Conservation (phyloP, 2,888 invertebrate genomes). For the Noctua fimbriata region DNA sequence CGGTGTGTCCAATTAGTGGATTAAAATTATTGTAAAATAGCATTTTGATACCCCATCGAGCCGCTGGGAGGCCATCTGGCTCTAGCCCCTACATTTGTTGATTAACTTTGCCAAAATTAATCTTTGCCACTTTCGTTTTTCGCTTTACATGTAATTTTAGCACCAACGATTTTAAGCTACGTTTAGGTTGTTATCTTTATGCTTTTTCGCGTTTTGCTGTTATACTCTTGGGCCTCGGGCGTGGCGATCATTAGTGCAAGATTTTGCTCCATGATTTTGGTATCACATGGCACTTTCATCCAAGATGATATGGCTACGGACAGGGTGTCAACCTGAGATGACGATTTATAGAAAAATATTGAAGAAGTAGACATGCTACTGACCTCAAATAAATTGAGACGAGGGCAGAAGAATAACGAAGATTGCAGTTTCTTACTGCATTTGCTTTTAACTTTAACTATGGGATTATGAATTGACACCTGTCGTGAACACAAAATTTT, state of each 20-base stretch:
- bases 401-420: not conserved
- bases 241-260: not conserved
- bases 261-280: not conserved
- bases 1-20: slow-evolving; percentile 82
- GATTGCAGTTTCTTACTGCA: not conserved
- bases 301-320: not conserved
- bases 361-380: not conserved
- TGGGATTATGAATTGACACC: not conserved
- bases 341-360: not conserved
- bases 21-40: slow-evolving; percentile 86
- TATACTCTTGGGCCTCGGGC: not conserved
- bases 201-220: not conserved
- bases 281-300: not conserved
- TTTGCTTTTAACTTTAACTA: not conserved
- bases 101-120: slow-evolving; percentile 77
- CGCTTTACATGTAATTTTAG: slow-evolving; percentile 55
- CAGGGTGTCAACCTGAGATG: not conserved
- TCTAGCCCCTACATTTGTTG: slow-evolving; percentile 73
- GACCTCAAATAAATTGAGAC: no score
- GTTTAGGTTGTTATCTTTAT: not conserved
- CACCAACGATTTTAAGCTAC: slow-evolving; percentile 38
- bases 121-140: slow-evolving; percentile 64
- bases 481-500: not conserved
- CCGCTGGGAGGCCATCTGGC: slow-evolving; percentile 81
- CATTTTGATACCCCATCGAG: slow-evolving; percentile 78